These are phyloP conservation scores for Formicarius rufipectus DNA, from an alignment of 2,113 vertebrate genomes.

Conservation along the genomic window DNA sequence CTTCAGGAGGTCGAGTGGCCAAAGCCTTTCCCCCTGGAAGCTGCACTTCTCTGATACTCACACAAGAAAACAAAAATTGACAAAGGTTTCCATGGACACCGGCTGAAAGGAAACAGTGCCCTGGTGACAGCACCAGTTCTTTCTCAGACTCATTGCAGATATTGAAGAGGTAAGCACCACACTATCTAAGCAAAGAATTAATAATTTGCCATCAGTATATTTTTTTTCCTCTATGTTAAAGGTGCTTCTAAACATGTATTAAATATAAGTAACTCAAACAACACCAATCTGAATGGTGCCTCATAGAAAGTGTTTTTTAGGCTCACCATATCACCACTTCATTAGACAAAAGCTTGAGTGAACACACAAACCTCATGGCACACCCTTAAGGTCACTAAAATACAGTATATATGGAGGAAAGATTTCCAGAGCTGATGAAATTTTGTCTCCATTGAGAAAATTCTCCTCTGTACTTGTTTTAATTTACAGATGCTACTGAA, in stretches of 20 bases:
- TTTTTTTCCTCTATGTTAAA: not conserved
- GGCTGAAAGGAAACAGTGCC: not conserved
- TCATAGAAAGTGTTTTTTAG: not conserved
- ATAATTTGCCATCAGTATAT: not conserved
- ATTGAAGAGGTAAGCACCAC: not conserved
- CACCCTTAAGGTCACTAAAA: not conserved
- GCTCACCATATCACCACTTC: not conserved
- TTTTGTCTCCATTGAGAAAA: not conserved
- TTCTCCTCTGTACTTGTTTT: not conserved
- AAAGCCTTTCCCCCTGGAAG: not conserved
- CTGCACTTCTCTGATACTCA: not conserved
- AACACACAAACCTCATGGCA: not conserved
- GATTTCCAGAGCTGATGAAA: not conserved
- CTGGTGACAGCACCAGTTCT: not conserved
- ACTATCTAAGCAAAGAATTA: not conserved
- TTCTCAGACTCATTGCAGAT: not conserved
- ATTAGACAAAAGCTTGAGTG: not conserved
- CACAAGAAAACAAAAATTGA: not conserved
- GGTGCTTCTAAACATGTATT: not conserved
- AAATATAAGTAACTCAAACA: not conserved
- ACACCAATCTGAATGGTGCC: not conserved
- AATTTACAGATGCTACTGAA: not conserved
- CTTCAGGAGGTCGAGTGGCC: not conserved
- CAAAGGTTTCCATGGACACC: constrained; percentile 1
- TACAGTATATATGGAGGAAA: not conserved